Evolutionary conservation across 92 coral and sea anemone species (phyloP).

Genomic region (Anthopleura xanthogrammica): DNA sequence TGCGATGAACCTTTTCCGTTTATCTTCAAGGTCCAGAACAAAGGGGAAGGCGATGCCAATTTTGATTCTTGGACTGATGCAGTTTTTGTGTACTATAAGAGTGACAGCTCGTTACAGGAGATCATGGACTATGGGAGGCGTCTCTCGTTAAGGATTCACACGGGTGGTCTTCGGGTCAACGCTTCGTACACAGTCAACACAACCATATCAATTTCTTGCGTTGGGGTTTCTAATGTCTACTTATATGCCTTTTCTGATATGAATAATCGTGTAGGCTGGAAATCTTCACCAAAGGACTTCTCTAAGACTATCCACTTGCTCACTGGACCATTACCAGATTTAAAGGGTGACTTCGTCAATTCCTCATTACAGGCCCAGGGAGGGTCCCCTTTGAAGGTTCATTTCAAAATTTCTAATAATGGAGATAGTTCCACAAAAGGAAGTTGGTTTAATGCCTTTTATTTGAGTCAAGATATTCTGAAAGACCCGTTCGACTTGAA

Average conservation of each 20-base stretch:
- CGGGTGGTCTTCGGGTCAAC: slow-evolving; percentile 52
- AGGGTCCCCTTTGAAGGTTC: slow-evolving; percentile 59
- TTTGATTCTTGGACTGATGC: slow-evolving; percentile 67
- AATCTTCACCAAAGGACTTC: slow-evolving; percentile 3
- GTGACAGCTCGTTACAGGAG: slow-evolving; percentile 41
- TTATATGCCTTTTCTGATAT: slow-evolving; percentile 59
- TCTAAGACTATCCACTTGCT: slow-evolving; percentile 12
- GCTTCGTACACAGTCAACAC: slow-evolving; percentile 28
- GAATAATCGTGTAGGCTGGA: slow-evolving; percentile 32
- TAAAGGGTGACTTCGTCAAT: slow-evolving; percentile 47
- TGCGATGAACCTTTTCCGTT: slow-evolving; percentile 47
- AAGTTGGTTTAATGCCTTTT: slow-evolving; percentile 61
- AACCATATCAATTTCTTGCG: slow-evolving; percentile 35
- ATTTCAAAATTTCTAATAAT: slow-evolving; percentile 55
- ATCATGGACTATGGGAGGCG: slow-evolving; percentile 43
- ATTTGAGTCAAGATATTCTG: slow-evolving; percentile 69
- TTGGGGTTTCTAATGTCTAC: slow-evolving; percentile 29
- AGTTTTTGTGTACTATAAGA: slow-evolving; percentile 44
- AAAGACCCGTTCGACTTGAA: slow-evolving; percentile 71
- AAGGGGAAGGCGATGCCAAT: slow-evolving; percentile 37
- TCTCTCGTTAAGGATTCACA: slow-evolving; percentile 47
- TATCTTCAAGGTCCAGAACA: slow-evolving; percentile 47
- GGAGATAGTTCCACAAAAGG: slow-evolving; percentile 46
- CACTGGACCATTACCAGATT: slow-evolving; percentile 67
- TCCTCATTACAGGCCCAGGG: slow-evolving; percentile 47